Evolutionary conservation across 1,140 invertebrate genomes (phyloP), one percentile per base, ranked within the genome.

Genomic region (Notospermus geniculatus): DNA sequence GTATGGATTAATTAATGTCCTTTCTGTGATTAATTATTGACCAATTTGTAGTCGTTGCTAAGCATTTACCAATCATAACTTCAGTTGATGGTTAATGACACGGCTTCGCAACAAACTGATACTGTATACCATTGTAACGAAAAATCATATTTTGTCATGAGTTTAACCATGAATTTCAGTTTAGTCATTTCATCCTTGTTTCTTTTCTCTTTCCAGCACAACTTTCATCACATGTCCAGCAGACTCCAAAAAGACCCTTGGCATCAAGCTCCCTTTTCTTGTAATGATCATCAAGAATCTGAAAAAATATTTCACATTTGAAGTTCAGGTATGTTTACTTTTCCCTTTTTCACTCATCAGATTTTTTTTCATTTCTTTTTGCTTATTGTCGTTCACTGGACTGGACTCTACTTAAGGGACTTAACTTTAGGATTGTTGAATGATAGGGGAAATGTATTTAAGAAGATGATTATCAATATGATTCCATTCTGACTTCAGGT

Each of bases 241-340:
- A 9, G 97, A 99, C 85, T 94, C 95, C 1, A 92, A 93, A 75
- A 97, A 97, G 81, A 98, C 95, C 2, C 85, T 99, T 23, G 97
- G 97, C 22, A 99, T 99, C 58, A 99, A 99, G 82, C 83, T 99
- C 53, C 97, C 97, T 2, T 99, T 95, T 83, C 84, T 99, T 66
- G 95, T 99, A 52, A 97, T 99, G 94, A 98, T 99, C 65, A 97
- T 99, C 9, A 99, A 99, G 82, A 99, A 99, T 84, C 84, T 99
- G 72, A 99, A 99, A 77, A 99, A 98, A 79, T 99, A 99, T 83
- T 99, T 99, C 74, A 98, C 96, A 17, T 99, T 99, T 84, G 97
- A 99, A 91, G 95, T 99, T 53, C 95, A 98, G 88, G 95, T 97
- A 83, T 83, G 66, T 59, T 73, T 46, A 4, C 28, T 4, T 53